phyloP scores from a whole-genome alignment of 2,888 invertebrate species.

The Morpho deidamia region DNA sequence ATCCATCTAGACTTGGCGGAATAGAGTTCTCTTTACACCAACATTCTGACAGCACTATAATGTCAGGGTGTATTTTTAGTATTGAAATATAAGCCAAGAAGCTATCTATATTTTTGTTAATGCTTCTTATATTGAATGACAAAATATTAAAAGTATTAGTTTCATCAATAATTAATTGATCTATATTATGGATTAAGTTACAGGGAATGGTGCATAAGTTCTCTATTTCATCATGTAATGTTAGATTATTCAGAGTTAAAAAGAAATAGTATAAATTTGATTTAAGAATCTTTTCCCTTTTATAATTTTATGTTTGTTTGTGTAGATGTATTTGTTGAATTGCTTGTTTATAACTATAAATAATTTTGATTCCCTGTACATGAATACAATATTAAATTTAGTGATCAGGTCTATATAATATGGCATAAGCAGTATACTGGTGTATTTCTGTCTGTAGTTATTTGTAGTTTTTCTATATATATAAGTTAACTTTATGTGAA shows the following conservation, averaged over 20 bases:
- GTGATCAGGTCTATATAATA: too few relatives aligned
- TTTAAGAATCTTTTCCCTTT: neutral
- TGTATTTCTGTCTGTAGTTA: too few relatives aligned
- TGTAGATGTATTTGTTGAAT: too few relatives aligned
- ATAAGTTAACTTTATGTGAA: too few relatives aligned
- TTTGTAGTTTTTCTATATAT: too few relatives aligned
- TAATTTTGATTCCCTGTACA: too few relatives aligned
- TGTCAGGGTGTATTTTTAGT: neutral
- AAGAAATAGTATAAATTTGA: neutral
- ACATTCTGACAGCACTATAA: conserved; percentile 16
- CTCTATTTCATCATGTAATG: neutral
- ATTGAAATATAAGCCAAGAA: neutral
- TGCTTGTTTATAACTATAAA: too few relatives aligned
- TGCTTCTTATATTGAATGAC: conserved; percentile 1
- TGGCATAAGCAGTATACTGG: too few relatives aligned
- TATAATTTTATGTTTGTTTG: neutral
- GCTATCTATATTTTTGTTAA: conserved; percentile 4
- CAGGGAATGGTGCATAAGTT: neutral
- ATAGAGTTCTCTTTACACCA: neutral
- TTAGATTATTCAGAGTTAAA: neutral
- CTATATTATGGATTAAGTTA: neutral
- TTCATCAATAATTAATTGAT: neutral
- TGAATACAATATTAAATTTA: too few relatives aligned
- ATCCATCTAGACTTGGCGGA: neutral
- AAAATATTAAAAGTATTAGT: neutral